phyloP scores from a whole-genome alignment of 2,797 vertebrate species.

The Acridotheres tristis region DNA sequence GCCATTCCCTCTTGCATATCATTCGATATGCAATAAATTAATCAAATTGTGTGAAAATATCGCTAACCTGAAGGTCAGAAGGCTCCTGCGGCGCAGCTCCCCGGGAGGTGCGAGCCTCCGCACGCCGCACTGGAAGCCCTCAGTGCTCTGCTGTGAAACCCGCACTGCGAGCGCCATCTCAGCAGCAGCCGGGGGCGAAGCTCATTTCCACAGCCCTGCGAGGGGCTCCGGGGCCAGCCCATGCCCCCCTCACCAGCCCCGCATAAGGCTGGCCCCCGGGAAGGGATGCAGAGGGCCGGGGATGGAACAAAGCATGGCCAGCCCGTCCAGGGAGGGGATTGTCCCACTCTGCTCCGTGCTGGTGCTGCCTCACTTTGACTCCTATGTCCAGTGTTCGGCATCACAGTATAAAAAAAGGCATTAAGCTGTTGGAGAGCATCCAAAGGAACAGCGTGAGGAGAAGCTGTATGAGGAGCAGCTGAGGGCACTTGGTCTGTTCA shows the following conservation, averaged over 20 bases:
- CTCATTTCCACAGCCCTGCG: background rate
- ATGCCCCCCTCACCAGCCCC: background rate
- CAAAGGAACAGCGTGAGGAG: background rate
- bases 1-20: no score
- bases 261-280: background rate
- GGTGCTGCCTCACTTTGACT: background rate
- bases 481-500: background rate
- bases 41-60: accelerated
- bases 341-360: background rate
- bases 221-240: no score
- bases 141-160: accelerated
- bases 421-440: no score
- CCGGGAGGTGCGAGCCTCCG: background rate
- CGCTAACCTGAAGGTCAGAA: no score
- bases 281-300: no score
- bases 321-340: accelerated
- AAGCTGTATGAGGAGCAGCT: accelerated
- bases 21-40: accelerated
- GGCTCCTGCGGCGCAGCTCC: background rate
- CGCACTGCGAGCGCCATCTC: accelerated
- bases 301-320: background rate
- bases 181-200: accelerated
- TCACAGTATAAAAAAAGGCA: background rate
- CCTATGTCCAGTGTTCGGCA: background rate
- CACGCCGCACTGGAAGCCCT: background rate